Percentiles rank a stretch among this genome's conserved stretches.
These are phyloP conservation scores for Xiphorhynchus elegans DNA, from an alignment of 2,113 vertebrate genomes.

Conservation along the genomic window DNA sequence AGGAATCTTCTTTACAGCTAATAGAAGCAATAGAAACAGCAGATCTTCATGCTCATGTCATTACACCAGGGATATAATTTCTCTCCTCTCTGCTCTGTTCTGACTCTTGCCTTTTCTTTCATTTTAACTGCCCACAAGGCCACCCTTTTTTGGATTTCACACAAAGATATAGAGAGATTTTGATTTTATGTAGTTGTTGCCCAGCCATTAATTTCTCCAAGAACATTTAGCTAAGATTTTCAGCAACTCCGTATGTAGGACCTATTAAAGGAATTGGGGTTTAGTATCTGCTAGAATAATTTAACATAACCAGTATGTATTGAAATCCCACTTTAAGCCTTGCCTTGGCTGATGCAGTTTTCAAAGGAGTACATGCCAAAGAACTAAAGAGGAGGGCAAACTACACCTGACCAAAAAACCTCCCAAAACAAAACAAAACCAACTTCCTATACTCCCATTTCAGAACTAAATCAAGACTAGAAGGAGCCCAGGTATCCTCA, in stretches of 20 bases:
- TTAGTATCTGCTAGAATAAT: neutral
- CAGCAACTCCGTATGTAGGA: neutral
- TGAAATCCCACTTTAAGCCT: neutral
- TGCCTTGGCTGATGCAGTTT: neutral
- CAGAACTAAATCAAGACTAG: neutral
- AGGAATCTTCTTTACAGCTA: neutral
- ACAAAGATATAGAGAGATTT: neutral
- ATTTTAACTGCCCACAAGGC: neutral
- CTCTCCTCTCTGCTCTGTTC: neutral
- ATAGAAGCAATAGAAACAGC: neutral
- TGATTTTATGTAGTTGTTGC: neutral
- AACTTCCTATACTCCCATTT: neutral
- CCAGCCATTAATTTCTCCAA: neutral
- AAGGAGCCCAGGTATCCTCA: neutral
- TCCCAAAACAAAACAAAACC: neutral
- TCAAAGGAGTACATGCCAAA: neutral
- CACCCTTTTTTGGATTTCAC: neutral
- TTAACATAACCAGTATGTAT: neutral
- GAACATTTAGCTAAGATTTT: neutral
- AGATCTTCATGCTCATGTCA: neutral
- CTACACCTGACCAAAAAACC: neutral
- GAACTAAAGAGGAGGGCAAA: neutral
- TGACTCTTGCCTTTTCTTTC: neutral
- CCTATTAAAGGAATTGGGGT: neutral
- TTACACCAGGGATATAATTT: neutral